Base-by-base conservation (phyloP, 2,888 invertebrate species). In the Melikaiella ostensackeni region DNA sequence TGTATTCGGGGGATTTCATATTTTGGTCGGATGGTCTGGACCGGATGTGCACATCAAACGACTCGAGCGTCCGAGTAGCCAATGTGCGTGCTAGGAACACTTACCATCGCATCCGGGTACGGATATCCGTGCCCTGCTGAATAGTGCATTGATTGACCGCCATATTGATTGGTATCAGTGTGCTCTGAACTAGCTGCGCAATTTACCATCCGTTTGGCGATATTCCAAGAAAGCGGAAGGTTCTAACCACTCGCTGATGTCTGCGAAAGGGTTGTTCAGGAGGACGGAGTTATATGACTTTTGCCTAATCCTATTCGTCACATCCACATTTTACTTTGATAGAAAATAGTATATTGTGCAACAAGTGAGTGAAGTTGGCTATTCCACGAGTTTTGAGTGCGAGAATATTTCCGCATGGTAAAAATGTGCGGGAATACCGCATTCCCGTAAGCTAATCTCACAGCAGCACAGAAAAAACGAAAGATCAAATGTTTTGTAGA, bases 81-180 rank as follows among this genome's bases (percentile, higher is more conserved):
- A 79, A 77, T 30, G 81, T 80, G 75, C 79, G 78, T 79, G 76
- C 77, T 76, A 66, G 77, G 76, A 82, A 82, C 80, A 82, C 80
- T 82, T 81, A 82, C 75, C 74, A 73, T 75, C 57, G 76, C 75
- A 61, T 61, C 76, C 78, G 75, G 66, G 64, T 59, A 79, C 82
- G 82, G 82, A 82, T 82, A 79, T 82, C 82, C 82, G 82, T 75
- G 76, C 79, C 55, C 75, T 21, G 64, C 50, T 82, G 82, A 82
- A 82, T 82, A 78, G 80, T 21, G 76, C 80, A 80, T 78, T 82
- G 79, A 82, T 82, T 82, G 81, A 81, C 79, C 81, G 78, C 78
- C 75, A 77, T 78, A 79, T 80, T 77, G 78, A 77, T 78, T 80
- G 74, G 76, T 77, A 82, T 81, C 78, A 79, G 78, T 73, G 59